phyloP scores from a whole-genome alignment of 2,113 vertebrate species.

The Caranx melampygus region DNA sequence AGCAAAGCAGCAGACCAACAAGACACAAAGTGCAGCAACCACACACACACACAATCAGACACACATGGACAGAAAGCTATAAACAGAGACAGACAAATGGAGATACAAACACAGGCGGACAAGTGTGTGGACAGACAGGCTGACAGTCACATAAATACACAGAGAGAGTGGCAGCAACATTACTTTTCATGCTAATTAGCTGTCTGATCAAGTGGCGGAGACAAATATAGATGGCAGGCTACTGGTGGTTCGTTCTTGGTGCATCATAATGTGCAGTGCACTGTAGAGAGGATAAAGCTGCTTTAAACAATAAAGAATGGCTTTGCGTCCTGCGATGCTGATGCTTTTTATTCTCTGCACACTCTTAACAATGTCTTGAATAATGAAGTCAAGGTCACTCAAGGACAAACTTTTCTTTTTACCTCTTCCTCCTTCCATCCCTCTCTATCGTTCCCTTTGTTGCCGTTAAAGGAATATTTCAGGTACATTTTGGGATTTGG shows the following conservation, averaged over 20 bases:
- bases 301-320: conserved; percentile 41
- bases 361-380: conserved; percentile 24
- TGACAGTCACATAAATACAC: conserved; percentile 52
- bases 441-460: background rate
- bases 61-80: background rate
- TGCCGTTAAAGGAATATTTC: background rate
- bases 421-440: background rate
- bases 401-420: background rate
- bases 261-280: conserved; percentile 30
- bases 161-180: conserved; percentile 48
- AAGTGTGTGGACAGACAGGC: conserved; percentile 42
- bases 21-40: conserved; percentile 29
- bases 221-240: conserved; percentile 54
- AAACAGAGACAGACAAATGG: conserved; percentile 31
- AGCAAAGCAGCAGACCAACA: conserved; percentile 44
- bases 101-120: conserved; percentile 24
- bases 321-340: conserved; percentile 21
- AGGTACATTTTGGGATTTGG: background rate
- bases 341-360: conserved; percentile 16
- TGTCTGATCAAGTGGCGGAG: conserved; percentile 63
- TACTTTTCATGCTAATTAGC: conserved; percentile 70
- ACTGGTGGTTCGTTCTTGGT: conserved; percentile 21
- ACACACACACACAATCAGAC: background rate
- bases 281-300: conserved; percentile 31
- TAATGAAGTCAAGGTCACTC: conserved; percentile 51